A percentile compares a stretch with the other conserved stretches of the same genome.
phyloP scores from a whole-genome alignment of 2,888 invertebrate species.

The Cantharis flavilabris region DNA sequence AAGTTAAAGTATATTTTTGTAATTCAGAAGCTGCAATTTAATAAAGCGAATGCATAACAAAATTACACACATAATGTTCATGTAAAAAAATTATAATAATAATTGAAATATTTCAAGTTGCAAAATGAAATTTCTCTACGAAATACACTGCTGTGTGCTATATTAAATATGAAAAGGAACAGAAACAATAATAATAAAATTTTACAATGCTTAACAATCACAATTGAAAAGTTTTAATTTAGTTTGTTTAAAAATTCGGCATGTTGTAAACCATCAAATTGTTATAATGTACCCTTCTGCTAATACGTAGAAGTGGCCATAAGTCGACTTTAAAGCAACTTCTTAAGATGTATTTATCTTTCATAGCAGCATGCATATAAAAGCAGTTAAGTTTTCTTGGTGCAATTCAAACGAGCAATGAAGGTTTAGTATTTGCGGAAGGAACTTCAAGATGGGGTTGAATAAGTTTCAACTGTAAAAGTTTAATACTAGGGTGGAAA shows the following conservation, averaged over 20 bases:
- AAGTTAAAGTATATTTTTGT: background rate
- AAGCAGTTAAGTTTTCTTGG: slow-evolving; percentile 17
- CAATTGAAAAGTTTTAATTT: background rate
- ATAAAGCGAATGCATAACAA: background rate
- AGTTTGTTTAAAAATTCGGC: background rate
- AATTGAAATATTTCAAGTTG: background rate
- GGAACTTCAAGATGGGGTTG: slow-evolving; percentile 15
- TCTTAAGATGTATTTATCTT: slow-evolving; percentile 19
- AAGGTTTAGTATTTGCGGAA: slow-evolving; percentile 21
- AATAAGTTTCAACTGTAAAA: slow-evolving; percentile 22
- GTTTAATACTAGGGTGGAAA: slow-evolving; percentile 24
- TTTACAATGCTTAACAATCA: background rate
- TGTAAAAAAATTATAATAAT: background rate
- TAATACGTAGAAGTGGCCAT: background rate
- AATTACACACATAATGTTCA: background rate
- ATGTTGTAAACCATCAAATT: background rate
- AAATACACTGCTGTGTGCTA: background rate
- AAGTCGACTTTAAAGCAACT: slow-evolving; percentile 9
- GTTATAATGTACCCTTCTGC: background rate
- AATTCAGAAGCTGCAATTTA: background rate
- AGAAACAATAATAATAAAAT: background rate
- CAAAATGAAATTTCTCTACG: background rate
- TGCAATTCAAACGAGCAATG: slow-evolving; percentile 24
- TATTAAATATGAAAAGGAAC: background rate
- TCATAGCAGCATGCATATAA: slow-evolving; percentile 17